phyloP scores from a whole-genome alignment of 2,888 invertebrate species.

The Euclidia mi region DNA sequence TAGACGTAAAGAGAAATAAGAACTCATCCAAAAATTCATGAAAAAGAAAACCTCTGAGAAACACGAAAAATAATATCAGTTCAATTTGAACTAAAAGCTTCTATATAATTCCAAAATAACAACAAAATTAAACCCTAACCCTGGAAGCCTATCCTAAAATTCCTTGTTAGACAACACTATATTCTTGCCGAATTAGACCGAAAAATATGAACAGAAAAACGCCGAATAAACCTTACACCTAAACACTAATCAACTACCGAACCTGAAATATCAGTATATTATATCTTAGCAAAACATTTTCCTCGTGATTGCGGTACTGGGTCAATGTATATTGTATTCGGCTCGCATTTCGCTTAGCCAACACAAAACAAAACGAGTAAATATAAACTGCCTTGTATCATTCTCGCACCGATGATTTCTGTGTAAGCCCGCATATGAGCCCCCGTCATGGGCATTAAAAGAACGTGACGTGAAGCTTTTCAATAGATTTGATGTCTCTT shows the following conservation, averaged over 20 bases:
- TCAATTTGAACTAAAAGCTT: too few species aligned
- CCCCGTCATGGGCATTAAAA: conserved; percentile 52
- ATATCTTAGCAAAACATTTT: conserved; percentile 25
- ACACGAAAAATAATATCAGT: too few species aligned
- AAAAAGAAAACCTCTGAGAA: too few species aligned
- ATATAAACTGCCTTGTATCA: conserved; percentile 73
- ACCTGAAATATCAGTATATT: conserved; percentile 3
- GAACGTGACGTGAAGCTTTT: conserved; percentile 44
- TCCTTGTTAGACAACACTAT: background rate
- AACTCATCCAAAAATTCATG: too few species aligned
- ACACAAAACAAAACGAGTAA: conserved; percentile 60
- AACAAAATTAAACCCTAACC: too few species aligned
- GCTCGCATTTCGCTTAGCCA: conserved; percentile 45
- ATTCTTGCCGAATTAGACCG: background rate
- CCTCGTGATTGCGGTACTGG: conserved; percentile 15
- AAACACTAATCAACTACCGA: conserved; percentile 3
- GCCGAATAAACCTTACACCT: background rate
- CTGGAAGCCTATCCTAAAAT: background rate
- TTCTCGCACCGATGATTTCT: conserved; percentile 66
- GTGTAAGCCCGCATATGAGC: conserved; percentile 44
- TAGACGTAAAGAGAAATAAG: too few species aligned
- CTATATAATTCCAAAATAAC: too few species aligned
- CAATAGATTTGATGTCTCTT: conserved; percentile 46
- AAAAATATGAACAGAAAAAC: background rate
- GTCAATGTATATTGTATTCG: conserved; percentile 44